Percentiles rank a stretch among this genome's conserved stretches.
Evolutionary conservation across 2,888 invertebrate species (phyloP).

Genomic region (Hirtodrosophila confusa): DNA sequence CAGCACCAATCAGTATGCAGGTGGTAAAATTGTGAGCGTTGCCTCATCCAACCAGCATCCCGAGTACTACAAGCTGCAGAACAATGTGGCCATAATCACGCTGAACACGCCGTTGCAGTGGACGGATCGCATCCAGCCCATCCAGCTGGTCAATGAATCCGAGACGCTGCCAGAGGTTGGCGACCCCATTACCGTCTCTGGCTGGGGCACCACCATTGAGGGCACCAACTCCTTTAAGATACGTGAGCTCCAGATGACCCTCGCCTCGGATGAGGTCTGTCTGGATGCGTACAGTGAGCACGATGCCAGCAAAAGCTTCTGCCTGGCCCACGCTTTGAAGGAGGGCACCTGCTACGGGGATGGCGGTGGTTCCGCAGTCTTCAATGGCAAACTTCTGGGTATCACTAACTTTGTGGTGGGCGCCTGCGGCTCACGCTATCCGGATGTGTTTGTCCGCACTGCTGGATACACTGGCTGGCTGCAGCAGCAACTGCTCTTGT

Average conservation of each 20-base stretch:
- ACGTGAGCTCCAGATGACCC: conserved; percentile 48
- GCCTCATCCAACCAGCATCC: conserved; percentile 64
- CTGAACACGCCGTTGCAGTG: conserved; percentile 56
- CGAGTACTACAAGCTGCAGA: conserved; percentile 55
- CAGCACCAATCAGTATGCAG: conserved; percentile 80
- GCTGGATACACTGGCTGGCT: conserved; percentile 62
- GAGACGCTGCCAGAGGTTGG: conserved; percentile 56
- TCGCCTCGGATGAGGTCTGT: conserved; percentile 59
- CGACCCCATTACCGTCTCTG: conserved; percentile 69
- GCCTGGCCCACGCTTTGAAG: conserved; percentile 70
- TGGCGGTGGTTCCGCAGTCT: conserved; percentile 79
- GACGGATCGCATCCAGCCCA: conserved; percentile 64
- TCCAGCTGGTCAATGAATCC: conserved; percentile 52
- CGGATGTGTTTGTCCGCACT: conserved; percentile 73
- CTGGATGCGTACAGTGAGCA: conserved; percentile 60
- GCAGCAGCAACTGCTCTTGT: conserved; percentile 47
- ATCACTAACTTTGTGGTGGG: conserved; percentile 76
- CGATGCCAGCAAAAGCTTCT: conserved; percentile 61
- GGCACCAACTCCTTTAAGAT: conserved; percentile 67
- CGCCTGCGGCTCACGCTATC: conserved; percentile 79
- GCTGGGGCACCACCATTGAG: conserved; percentile 79
- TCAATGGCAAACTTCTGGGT: conserved; percentile 71
- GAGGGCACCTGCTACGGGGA: conserved; percentile 82
- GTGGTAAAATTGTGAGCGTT: conserved; percentile 73
- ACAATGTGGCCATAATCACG: conserved; percentile 80